Conservation (phyloP, 2,888 invertebrate genomes). For the Cheilosia vulpina region DNA sequence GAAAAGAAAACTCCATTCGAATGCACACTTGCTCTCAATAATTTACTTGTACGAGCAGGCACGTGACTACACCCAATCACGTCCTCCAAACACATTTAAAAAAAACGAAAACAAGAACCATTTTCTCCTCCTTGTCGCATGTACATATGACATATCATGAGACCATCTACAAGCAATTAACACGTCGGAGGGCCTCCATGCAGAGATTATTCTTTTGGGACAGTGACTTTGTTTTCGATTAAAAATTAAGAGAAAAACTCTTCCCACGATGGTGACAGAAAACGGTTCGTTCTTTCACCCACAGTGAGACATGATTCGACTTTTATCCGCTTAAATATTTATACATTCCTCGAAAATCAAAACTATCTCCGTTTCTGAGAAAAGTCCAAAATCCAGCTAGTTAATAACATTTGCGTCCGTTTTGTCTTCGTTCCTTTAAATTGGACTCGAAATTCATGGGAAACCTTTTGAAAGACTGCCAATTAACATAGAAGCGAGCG, state of each 20-base stretch:
- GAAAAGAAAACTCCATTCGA: conserved; percentile 20
- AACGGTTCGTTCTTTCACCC: conserved; percentile 1
- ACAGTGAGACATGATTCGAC: conserved; percentile 11
- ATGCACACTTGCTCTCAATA: conserved; percentile 46
- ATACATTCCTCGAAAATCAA: conserved; percentile 8
- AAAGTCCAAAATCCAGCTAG: conserved; percentile 8
- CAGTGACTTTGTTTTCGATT: background rate
- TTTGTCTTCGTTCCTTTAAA: conserved; percentile 9
- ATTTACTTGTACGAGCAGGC: conserved; percentile 28
- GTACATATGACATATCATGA: conserved; percentile 23
- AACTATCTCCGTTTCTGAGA: background rate
- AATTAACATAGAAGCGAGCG: conserved; percentile 8
- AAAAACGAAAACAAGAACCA: conserved; percentile 46
- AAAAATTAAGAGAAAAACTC: background rate
- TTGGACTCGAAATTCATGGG: conserved; percentile 16
- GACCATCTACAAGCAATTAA: conserved; percentile 64
- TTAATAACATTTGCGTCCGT: background rate
- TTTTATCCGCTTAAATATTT: conserved; percentile 33
- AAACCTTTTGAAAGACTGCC: conserved; percentile 2
- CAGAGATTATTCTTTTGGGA: too few relatives aligned
- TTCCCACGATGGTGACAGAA: conserved; percentile 12
- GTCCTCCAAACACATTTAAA: conserved; percentile 57
- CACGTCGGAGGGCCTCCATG: conserved; percentile 6
- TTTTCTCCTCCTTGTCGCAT: conserved; percentile 32
- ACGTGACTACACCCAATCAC: conserved; percentile 64